phyloP scores from a whole-genome alignment of 2,113 vertebrate genomes.

The Bucco capensis region DNA sequence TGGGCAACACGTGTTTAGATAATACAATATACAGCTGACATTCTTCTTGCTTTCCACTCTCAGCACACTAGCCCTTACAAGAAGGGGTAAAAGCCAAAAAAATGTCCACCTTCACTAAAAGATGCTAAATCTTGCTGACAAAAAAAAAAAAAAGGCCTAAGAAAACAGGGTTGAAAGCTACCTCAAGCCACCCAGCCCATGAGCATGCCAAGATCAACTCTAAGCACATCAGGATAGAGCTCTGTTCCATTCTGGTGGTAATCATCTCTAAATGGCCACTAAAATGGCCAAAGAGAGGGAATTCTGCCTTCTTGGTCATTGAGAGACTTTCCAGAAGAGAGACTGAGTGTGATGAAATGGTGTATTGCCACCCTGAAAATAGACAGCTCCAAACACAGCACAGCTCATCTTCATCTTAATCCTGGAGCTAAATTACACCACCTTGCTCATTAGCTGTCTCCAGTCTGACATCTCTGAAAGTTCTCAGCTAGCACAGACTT shows the following conservation, averaged over 20 bases:
- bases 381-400: slow-evolving; percentile 16
- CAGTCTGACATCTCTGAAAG: slow-evolving; percentile 1
- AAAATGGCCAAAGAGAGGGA: neutral
- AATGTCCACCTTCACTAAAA: neutral
- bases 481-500: neutral
- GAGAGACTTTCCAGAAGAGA: neutral
- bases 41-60: neutral
- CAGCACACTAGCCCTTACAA: neutral
- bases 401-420: slow-evolving; percentile 12
- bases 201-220: neutral
- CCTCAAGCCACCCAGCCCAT: neutral
- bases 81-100: neutral
- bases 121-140: neutral
- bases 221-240: neutral
- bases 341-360: neutral
- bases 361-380: neutral
- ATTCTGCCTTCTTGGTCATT: neutral
- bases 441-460: slow-evolving; percentile 27
- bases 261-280: neutral
- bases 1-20: neutral
- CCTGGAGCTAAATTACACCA: slow-evolving; percentile 20
- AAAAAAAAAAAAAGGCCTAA: neutral
- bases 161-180: neutral
- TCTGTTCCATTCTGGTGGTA: neutral
- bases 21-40: neutral